Evolutionary conservation across 2,797 vertebrate genomes (phyloP).

Genomic region (Champsocephalus gunnari): DNA sequence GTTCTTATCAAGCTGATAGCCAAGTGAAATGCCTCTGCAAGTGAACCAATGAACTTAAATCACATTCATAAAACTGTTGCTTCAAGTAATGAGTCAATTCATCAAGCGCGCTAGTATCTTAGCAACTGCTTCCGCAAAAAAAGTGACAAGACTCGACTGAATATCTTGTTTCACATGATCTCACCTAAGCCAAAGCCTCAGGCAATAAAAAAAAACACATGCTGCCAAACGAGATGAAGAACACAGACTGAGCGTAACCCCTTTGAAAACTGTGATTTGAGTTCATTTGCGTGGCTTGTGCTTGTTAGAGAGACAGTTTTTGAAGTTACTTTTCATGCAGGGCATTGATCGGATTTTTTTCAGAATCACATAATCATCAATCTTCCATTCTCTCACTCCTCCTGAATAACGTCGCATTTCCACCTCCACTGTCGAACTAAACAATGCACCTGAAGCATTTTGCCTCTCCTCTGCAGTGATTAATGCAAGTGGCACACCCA

Average conservation of each 20-base stretch:
- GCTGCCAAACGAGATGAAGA: conserved; percentile 41
- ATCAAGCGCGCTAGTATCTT: conserved; percentile 69
- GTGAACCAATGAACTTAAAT: conserved; percentile 55
- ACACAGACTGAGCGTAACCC: conserved; percentile 17
- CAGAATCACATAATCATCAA: conserved; percentile 25
- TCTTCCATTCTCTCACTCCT: conserved; percentile 25
- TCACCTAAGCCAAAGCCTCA: conserved; percentile 57
- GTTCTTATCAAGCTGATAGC: conserved; percentile 44
- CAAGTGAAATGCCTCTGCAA: conserved; percentile 45
- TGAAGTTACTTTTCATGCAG: conserved; percentile 34
- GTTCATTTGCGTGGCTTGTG: conserved; percentile 28
- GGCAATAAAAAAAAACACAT: conserved; percentile 23
- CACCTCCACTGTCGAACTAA: conserved; percentile 21
- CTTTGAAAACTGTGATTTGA: conserved; percentile 34
- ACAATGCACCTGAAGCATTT: conserved; percentile 37
- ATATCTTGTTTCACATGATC: conserved; percentile 57
- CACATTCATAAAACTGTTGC: conserved; percentile 53
- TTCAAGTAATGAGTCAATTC: conserved; percentile 69
- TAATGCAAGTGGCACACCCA: conserved; percentile 55
- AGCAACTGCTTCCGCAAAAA: conserved; percentile 73
- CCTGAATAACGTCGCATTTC: conserved; percentile 25
- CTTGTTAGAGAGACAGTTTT: conserved; percentile 32
- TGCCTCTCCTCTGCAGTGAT: conserved; percentile 46
- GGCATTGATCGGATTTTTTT: conserved; percentile 18
- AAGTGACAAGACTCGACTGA: conserved; percentile 51